Conservation (phyloP, 2,888 invertebrate species). For the Pyralis farinalis region DNA sequence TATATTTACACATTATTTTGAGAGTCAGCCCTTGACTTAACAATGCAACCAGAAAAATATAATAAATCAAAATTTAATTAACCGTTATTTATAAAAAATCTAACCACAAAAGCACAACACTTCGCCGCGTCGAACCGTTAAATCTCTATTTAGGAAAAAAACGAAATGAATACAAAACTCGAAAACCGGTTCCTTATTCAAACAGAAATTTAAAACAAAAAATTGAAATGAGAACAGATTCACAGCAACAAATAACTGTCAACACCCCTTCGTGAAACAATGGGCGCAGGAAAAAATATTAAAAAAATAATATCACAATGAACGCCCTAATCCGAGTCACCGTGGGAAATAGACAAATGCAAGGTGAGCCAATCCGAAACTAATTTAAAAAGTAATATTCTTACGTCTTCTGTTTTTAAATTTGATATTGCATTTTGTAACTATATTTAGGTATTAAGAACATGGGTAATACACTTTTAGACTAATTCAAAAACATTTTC, state of each 20-base stretch:
- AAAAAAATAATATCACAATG: slow-evolving; percentile 66
- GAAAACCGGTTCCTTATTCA: slow-evolving; percentile 73
- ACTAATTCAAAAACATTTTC: too few relatives aligned
- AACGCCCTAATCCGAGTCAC: slow-evolving; percentile 66
- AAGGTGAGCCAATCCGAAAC: slow-evolving; percentile 76
- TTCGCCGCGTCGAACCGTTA: slow-evolving; percentile 68
- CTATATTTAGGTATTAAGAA: too few relatives aligned
- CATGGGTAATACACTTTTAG: too few relatives aligned
- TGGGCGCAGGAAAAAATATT: slow-evolving; percentile 53
- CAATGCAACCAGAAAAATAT: slow-evolving; percentile 41
- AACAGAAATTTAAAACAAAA: slow-evolving; percentile 68
- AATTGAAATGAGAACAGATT: slow-evolving; percentile 62
- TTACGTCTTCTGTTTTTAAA: slow-evolving; percentile 56
- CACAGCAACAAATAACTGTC: slow-evolving; percentile 77
- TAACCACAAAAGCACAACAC: slow-evolving; percentile 70
- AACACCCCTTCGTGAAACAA: slow-evolving; percentile 80
- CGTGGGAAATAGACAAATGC: slow-evolving; percentile 77
- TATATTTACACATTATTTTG: slow-evolving; percentile 32
- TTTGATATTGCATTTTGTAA: slow-evolving; percentile 21
- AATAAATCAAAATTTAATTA: slow-evolving; percentile 79
- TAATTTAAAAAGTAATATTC: slow-evolving; percentile 79
- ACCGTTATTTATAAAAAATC: slow-evolving; percentile 56
- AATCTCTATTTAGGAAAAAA: slow-evolving; percentile 64
- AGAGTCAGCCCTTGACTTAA: slow-evolving; percentile 50
- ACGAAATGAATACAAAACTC: slow-evolving; percentile 60